Percentiles rank a stretch among this genome's conserved stretches.
These are phyloP conservation scores for Erynnis tages DNA, from an alignment of 2,888 invertebrate species.

Conservation along the genomic window DNA sequence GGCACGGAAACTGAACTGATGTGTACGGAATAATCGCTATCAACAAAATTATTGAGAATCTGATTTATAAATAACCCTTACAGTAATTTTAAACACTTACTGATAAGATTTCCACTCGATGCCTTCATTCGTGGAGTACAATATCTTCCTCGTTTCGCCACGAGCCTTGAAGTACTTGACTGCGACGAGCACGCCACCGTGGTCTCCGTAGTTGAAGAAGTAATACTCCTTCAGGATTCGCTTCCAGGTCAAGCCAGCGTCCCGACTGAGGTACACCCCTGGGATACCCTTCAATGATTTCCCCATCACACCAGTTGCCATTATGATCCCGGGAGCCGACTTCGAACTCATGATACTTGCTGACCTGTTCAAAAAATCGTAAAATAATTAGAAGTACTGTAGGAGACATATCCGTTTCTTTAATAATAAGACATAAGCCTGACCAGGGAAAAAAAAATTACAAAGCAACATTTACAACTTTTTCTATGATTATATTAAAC, in stretches of 20 bases:
- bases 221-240: conserved; percentile 90
- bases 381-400: not conserved
- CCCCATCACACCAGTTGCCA: conserved; percentile 92
- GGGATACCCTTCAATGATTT: conserved; percentile 89
- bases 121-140: conserved; percentile 94
- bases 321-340: conserved; percentile 93
- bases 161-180: conserved; percentile 89
- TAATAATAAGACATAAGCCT: not conserved
- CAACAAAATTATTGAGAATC: too few relatives aligned
- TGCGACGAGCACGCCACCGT: conserved; percentile 93
- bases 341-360: conserved; percentile 92
- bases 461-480: too few relatives aligned
- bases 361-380: conserved; percentile 66
- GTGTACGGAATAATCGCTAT: too few relatives aligned
- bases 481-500: too few relatives aligned
- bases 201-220: conserved; percentile 94
- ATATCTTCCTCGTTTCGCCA: conserved; percentile 88
- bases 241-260: conserved; percentile 92
- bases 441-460: too few relatives aligned
- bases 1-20: too few relatives aligned
- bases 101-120: conserved; percentile 88
- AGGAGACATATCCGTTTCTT: too few relatives aligned
- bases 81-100: too few relatives aligned
- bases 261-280: conserved; percentile 89
- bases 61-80: too few relatives aligned